Evolutionary conservation across 2,888 invertebrate species (phyloP), one percentile per base, ranked within the genome.

Genomic region (Andricus quercusramuli): DNA sequence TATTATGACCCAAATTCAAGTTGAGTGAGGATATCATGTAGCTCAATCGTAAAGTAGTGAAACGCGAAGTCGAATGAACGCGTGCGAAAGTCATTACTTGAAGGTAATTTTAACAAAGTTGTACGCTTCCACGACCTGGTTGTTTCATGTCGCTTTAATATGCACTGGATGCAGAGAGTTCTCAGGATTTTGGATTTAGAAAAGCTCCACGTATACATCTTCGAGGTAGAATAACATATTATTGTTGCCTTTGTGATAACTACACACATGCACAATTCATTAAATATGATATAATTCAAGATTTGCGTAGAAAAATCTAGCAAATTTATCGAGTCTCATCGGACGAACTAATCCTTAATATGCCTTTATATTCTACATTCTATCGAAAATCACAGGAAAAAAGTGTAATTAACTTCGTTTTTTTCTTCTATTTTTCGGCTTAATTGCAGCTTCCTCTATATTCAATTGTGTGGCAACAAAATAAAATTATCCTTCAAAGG

Each of bases 101-200:
- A 9, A 29, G n/a, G 29, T 74, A 56, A 56, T 74, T 47, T 47
- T 17, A 74, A 74, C 70, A 56, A 74, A 74, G n/a, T 74, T 74
- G n/a, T 74, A 70, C 29, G n/a, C 32, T 51, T 74, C 70, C 29
- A 51, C 20, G 70, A 51, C 51, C 29, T 51, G 56, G 47, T 70
- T 74, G 56, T 74, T 56, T 51, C 56, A 74, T 74, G 74, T 74
- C 74, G 32, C 74, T 56, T 74, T 56, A 51, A 74, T 74, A 74
- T 74, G 74, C 74, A 32, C 74, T 56, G 56, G 13, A 74, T 74
- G 74, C 56, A 32, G 15, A 56, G 56, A 74, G 74, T 56, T 74
- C 32, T 56, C 25, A 32, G n/a, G n/a, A 74, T 74, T 29, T 32
- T 32, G 70, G 32, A n/a, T 74, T 74, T n/a, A 74, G 51, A 51